Evolutionary conservation across 2,888 invertebrate genomes (phyloP).

Genomic region (Troides aeacus): DNA sequence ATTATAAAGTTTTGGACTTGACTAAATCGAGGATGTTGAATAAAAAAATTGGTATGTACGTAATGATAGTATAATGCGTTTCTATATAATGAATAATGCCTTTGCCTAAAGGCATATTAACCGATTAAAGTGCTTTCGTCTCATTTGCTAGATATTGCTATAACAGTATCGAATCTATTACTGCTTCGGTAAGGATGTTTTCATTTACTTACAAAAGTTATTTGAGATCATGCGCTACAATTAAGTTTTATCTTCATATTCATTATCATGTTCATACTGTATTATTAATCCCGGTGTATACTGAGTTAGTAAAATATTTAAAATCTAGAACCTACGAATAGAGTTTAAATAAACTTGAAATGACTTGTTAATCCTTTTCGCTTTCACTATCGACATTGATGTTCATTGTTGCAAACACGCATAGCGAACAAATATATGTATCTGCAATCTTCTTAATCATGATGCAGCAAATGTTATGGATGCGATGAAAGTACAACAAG

Average conservation of each 20-base stretch:
- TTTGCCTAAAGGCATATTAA: slow-evolving; percentile 68
- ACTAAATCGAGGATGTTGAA: slow-evolving; percentile 45
- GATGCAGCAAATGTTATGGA: neutral
- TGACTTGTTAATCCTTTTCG: slow-evolving; percentile 35
- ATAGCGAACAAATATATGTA: slow-evolving; percentile 9
- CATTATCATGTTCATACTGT: too few relatives aligned
- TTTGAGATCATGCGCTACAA: slow-evolving; percentile 61
- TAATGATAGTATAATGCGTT: slow-evolving; percentile 41
- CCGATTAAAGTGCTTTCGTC: slow-evolving; percentile 55
- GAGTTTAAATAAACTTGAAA: slow-evolving; percentile 42
- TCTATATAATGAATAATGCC: slow-evolving; percentile 64
- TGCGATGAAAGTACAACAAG: neutral
- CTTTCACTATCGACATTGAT: slow-evolving; percentile 23
- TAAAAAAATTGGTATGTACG: too few relatives aligned
- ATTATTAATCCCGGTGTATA: too few relatives aligned
- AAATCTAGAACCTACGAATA: too few relatives aligned
- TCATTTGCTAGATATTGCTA: slow-evolving; percentile 42
- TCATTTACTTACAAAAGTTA: slow-evolving; percentile 34
- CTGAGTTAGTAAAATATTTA: too few relatives aligned
- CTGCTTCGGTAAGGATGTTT: slow-evolving; percentile 42
- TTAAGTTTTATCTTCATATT: neutral
- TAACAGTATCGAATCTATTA: slow-evolving; percentile 45
- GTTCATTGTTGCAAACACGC: slow-evolving; percentile 17
- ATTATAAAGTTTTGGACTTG: slow-evolving; percentile 48
- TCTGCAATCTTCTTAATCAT: slow-evolving; percentile 9